These are phyloP conservation scores for Siniperca undulata DNA, from an alignment of 2,797 vertebrate species.

Conservation along the genomic window DNA sequence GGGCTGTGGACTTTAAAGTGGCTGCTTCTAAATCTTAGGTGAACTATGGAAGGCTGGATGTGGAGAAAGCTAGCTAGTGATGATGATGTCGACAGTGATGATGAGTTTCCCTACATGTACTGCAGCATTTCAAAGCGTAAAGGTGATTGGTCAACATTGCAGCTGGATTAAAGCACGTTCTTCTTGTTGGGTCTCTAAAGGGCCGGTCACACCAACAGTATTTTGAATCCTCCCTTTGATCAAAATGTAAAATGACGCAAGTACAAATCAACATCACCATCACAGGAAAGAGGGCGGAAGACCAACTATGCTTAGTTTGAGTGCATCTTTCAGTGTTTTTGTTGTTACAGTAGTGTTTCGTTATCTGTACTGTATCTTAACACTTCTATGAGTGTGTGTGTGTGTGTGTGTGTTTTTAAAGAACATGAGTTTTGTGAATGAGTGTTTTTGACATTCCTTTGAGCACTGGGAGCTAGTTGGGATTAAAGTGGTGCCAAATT, in stretches of 20 bases:
- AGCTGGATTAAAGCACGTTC: background rate
- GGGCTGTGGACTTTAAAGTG: background rate
- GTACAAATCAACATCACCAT: conserved; percentile 1
- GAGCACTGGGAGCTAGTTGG: conserved; percentile 60
- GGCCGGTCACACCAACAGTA: background rate
- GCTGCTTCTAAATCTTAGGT: background rate
- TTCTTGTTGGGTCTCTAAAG: background rate
- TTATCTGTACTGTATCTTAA: conserved; percentile 65
- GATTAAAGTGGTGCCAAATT: conserved; percentile 42
- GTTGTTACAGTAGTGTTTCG: conserved; percentile 29
- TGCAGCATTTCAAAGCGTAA: background rate
- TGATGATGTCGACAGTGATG: too few species aligned
- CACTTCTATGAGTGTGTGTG: conserved; percentile 20
- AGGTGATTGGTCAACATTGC: background rate
- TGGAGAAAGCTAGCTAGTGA: too few species aligned
- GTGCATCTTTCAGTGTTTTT: conserved; percentile 40
- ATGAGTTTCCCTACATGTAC: background rate
- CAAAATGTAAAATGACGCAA: background rate
- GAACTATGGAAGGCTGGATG: background rate
- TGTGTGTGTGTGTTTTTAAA: conserved; percentile 7
- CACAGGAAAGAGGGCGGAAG: conserved; percentile 7
- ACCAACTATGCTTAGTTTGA: conserved; percentile 21
- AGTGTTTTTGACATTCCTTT: conserved; percentile 58
- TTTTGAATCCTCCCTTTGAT: conserved; percentile 4
- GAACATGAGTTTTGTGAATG: conserved; percentile 4